These are phyloP conservation scores for Ennomos erosarius DNA, from an alignment of 2,888 invertebrate species.

Conservation along the genomic window DNA sequence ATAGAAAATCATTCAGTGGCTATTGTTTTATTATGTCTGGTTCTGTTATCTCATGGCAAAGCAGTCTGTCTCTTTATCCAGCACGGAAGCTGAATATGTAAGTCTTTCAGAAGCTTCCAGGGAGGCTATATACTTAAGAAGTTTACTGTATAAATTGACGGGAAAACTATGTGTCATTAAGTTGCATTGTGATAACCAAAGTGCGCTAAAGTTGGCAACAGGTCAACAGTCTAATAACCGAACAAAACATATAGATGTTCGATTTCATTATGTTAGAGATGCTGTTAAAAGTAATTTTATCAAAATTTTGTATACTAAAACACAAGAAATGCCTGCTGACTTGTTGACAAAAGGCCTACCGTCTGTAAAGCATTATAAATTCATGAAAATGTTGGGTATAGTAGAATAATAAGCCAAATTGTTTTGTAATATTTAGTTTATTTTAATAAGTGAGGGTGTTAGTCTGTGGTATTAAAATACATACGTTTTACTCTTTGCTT, in stretches of 20 bases:
- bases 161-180: neutral
- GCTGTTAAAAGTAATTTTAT: neutral
- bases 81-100: slow-evolving; percentile 39
- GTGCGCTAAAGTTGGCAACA: slow-evolving; percentile 7
- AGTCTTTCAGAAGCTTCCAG: slow-evolving; percentile 19
- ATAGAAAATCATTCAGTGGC: slow-evolving; percentile 60
- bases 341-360: neutral
- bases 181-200: slow-evolving; percentile 8
- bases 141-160: slow-evolving; percentile 8
- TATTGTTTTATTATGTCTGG: slow-evolving; percentile 43
- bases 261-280: slow-evolving; percentile 1
- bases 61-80: slow-evolving; percentile 45
- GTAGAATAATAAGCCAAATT: too few relatives aligned
- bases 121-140: slow-evolving; percentile 17
- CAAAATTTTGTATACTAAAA: neutral
- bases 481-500: too few relatives aligned
- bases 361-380: neutral
- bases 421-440: too few relatives aligned
- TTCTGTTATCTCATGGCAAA: slow-evolving; percentile 36
- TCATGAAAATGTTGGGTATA: neutral
- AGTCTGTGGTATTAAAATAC: too few relatives aligned
- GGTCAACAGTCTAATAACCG: neutral
- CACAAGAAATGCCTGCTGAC: slow-evolving; percentile 1
- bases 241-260: slow-evolving; percentile 4
- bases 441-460: too few relatives aligned